Evolutionary conservation across 2,797 vertebrate genomes (phyloP), one percentile per base, ranked within the genome.

Genomic region (Periophthalmus magnuspinnatus): DNA sequence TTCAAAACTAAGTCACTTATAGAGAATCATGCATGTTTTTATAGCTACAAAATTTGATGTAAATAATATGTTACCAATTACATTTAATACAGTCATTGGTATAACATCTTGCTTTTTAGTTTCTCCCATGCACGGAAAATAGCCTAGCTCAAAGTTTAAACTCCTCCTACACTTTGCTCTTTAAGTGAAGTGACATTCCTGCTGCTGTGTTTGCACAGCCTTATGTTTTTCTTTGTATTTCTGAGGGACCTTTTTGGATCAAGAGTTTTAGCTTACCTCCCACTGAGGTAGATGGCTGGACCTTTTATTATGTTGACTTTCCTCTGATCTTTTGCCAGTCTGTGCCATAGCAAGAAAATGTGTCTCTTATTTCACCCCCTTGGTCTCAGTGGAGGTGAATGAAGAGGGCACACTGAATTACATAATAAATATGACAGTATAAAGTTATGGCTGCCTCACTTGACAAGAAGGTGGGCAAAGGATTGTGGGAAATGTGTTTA

Each of bases 291-390:
- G 81, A 81, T 82, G 83, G 38, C 84, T 90, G 83, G 83, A 86
- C 85, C 79, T 77, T 79, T 60, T 88, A 81, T 84, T 85, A 81
- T 91, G 86, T 88, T 89, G 86, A 85, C 83, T 81, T 69, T 80
- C 72, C 88, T 91, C 81, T 92, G 90, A 91, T 91, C 84, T 69
- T 81, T 54, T 89, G 90, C 90, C 90, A 91, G 86, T 84, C 79
- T 81, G 70, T 76, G 79, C 38, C 56, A 78, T 81, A 62, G 79
- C 68, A 81, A 83, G 68, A 83, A 77, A 69, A 67, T 83, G 67
- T 80, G 72, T 72, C 75, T 82, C 68, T 83, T 69, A 28, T 81
- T 52, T 65, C 32, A 59, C 66, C 72, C 68, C 38, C 33, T 74
- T 78, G 80, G 74, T 81, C 63, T 74, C 33, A 59, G 63, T 47